phyloP scores from a whole-genome alignment of 2,888 invertebrate genomes.

The Macaria notata region DNA sequence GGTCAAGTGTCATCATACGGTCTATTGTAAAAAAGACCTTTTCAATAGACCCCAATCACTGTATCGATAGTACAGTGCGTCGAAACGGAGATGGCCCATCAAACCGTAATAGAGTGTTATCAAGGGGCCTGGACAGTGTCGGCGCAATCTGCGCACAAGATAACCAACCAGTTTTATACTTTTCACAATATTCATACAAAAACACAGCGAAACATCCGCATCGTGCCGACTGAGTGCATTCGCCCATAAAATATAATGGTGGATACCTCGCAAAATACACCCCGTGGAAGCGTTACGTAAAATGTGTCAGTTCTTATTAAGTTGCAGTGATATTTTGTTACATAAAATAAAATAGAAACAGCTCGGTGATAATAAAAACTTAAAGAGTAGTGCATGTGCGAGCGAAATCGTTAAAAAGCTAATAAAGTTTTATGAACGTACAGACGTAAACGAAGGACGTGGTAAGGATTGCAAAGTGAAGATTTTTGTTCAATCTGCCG shows the following conservation, averaged over 20 bases:
- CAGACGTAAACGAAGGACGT: not conserved
- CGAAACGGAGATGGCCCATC: conserved; percentile 78
- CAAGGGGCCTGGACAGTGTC: conserved; percentile 72
- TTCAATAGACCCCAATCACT: conserved; percentile 1
- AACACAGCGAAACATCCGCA: conserved; percentile 20
- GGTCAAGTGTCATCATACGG: too few relatives aligned
- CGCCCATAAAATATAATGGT: conserved; percentile 54
- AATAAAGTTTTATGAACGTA: not conserved
- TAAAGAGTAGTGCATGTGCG: conserved; percentile 1
- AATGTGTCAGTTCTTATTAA: conserved; percentile 26
- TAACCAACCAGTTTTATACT: conserved; percentile 28
- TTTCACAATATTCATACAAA: conserved; percentile 10
- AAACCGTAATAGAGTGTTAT: conserved; percentile 71
- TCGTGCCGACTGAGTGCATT: conserved; percentile 46
- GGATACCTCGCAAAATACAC: conserved; percentile 42
- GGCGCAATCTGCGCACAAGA: conserved; percentile 63
- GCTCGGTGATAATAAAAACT: not conserved
- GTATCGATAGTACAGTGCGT: conserved; percentile 58
- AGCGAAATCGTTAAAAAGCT: not conserved
- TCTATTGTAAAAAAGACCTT: too few relatives aligned
- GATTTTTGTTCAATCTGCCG: too few relatives aligned
- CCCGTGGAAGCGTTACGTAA: conserved; percentile 44
- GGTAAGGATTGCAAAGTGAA: too few relatives aligned
- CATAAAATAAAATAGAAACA: conserved; percentile 5
- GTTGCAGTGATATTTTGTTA: conserved; percentile 35